Base-by-base conservation (phyloP, 2,888 invertebrate species). In the Podabrus alpinus region DNA sequence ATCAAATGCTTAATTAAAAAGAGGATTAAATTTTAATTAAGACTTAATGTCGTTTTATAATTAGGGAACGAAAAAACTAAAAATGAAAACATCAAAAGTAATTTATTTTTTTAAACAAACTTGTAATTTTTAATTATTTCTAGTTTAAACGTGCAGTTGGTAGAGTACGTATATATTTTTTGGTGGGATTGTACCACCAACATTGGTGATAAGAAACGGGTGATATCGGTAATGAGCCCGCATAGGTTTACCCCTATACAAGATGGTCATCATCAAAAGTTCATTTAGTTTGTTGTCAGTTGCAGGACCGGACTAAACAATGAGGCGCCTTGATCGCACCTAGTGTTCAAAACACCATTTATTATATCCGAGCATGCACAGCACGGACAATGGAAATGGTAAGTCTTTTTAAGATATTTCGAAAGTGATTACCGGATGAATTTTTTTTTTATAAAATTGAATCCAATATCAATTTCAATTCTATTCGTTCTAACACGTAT, bases 361-460 rank as follows among this genome's bases (percentile, higher is more conserved):
- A 77, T 72, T 73, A 80, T 78, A 80, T 82, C 84, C 84, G 73
- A 85, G 84, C 85, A 88, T 88, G 88, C 88, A 88, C 86, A 87
- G 87, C 84, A 88, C 87, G 81, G 88, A 88, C 82, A 88, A 88
- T 87, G 88, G 86, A 80, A 82, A 86, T 82, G 88, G 88, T 88
- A 81, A 86, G 87, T 84, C 67, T 72, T 61, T 60, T 68, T 71
- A 67, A 16, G 69, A 9, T 24, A 24, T 60, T 68, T 59, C 9
- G 19, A 45, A 45, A 45, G 45, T 45, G 45, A 45, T 45, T 45
- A 45, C 45, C n/a, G 45, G n/a, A 45, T 45, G 45, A 45, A 45
- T 45, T 25, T 25, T 29, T 29, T 45, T 74, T 68, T 68, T 77
- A 69, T 74, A 72, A 74, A 73, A 77, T 68, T 72, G 69, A 74